phyloP scores from a whole-genome alignment of 2,797 vertebrate genomes.

The Mallotus villosus region DNA sequence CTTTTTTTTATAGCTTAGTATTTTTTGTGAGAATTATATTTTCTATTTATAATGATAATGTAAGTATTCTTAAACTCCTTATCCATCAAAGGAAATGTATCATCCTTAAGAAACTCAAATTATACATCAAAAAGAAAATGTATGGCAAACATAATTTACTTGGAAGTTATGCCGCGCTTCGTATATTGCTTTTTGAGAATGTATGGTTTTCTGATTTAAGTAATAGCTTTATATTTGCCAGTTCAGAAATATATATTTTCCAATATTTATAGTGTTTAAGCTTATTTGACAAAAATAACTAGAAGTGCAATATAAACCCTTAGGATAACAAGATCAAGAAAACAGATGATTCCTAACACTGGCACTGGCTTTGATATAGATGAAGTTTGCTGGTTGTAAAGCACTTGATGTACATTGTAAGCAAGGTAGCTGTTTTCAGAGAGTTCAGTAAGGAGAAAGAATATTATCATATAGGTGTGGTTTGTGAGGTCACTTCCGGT shows the following conservation, averaged over 20 bases:
- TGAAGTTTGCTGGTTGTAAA: background rate
- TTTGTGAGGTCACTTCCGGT: constrained; percentile 9
- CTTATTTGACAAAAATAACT: background rate
- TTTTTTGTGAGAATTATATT: constrained; percentile 14
- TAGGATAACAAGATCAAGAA: background rate
- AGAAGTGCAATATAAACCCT: constrained; percentile 3
- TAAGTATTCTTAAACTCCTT: background rate
- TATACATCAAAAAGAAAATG: background rate
- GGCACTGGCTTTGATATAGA: constrained; percentile 5
- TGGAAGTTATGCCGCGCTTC: background rate
- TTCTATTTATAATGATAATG: constrained; percentile 3
- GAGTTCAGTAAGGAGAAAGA: background rate
- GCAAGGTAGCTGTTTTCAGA: background rate
- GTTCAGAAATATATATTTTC: constrained; percentile 8
- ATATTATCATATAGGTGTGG: background rate
- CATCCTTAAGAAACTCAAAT: background rate
- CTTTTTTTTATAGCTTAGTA: constrained; percentile 6
- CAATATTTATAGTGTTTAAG: constrained; percentile 10
- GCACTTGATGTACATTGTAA: constrained; percentile 1
- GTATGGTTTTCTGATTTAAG: background rate
- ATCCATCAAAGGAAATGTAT: background rate
- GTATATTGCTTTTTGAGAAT: background rate
- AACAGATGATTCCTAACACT: background rate
- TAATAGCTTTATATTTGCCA: constrained; percentile 6
- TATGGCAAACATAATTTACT: background rate